These are phyloP conservation scores for Penelope pileata DNA, from an alignment of 2,113 vertebrate genomes.

Conservation along the genomic window DNA sequence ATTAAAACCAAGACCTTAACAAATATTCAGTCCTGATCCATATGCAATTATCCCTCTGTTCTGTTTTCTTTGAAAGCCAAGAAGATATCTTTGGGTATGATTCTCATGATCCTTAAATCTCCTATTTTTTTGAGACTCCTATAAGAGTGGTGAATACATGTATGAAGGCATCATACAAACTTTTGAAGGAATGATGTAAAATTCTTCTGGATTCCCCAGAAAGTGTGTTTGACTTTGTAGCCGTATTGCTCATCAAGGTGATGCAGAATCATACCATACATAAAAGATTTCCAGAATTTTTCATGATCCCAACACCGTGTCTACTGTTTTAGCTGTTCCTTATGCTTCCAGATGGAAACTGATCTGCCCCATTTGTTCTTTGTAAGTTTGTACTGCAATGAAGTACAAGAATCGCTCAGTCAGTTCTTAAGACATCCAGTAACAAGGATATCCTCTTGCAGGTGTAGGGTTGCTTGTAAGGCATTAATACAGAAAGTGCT, in stretches of 20 bases:
- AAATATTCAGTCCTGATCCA: not conserved
- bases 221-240: not conserved
- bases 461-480: accelerated
- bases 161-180: not conserved
- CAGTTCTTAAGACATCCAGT: accelerated
- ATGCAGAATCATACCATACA: not conserved
- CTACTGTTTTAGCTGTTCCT: not conserved
- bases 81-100: not conserved
- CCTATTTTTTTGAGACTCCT: not conserved
- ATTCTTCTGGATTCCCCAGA: not conserved
- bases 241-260: not conserved
- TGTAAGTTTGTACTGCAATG: not conserved
- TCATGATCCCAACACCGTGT: not conserved
- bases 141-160: not conserved
- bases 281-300: not conserved
- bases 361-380: not conserved
- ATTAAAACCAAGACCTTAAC: not conserved
- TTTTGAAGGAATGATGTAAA: not conserved
- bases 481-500: not conserved
- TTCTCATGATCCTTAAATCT: not conserved
- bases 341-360: not conserved
- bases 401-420: not conserved
- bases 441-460: accelerated
- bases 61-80: not conserved
- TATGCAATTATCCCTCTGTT: not conserved